Percentiles rank a stretch among this genome's conserved stretches.
phyloP scores from a whole-genome alignment of 1,140 invertebrate genomes.

The Temnothorax longispinosus region DNA sequence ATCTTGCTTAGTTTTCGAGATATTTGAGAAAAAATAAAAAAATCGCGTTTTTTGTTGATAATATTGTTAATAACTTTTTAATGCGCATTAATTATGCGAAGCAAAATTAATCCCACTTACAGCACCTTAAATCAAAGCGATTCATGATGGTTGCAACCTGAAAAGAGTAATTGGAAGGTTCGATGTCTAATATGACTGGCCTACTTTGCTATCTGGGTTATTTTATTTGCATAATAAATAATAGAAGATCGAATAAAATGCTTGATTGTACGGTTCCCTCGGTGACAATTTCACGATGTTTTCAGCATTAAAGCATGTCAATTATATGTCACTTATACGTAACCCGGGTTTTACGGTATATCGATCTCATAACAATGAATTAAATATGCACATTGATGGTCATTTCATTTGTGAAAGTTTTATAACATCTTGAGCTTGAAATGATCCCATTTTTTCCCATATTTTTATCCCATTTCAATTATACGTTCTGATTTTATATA shows the following conservation, averaged over 20 bases:
- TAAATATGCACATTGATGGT: not conserved
- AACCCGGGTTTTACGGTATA: not conserved
- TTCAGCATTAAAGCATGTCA: conserved; percentile 38
- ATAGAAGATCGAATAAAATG: conserved; percentile 44
- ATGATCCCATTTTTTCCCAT: too few species aligned
- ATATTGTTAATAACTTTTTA: too few species aligned
- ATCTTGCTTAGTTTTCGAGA: too few species aligned
- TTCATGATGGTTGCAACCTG: too few species aligned
- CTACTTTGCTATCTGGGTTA: not conserved
- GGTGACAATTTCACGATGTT: conserved; percentile 52
- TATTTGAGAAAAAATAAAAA: too few species aligned
- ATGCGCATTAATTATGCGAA: too few species aligned
- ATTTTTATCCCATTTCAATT: not conserved
- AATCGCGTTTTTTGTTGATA: too few species aligned
- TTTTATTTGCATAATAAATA: conserved; percentile 7
- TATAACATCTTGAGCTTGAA: not conserved
- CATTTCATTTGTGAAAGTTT: not conserved
- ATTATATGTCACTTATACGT: conserved; percentile 21
- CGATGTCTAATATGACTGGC: too few species aligned
- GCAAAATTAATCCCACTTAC: too few species aligned
- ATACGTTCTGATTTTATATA: not conserved
- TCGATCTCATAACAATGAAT: conserved; percentile 17
- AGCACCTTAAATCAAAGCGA: too few species aligned
- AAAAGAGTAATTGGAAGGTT: too few species aligned
- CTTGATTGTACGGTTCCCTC: conserved; percentile 56